Evolutionary conservation across 2,113 vertebrate species (phyloP).

Genomic region (Hyperoodon ampullatus): DNA sequence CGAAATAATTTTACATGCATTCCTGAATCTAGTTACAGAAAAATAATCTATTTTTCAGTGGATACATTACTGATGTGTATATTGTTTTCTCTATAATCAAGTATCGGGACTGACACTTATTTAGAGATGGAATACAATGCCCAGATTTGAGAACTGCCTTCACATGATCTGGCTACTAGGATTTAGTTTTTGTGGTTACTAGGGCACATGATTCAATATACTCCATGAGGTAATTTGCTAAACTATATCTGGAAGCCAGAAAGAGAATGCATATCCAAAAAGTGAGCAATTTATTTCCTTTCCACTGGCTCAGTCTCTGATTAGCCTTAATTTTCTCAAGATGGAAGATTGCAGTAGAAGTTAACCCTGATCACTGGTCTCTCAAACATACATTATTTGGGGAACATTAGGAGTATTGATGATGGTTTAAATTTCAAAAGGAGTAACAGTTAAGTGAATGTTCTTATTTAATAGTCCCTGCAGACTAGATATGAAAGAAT

Average conservation of each 20-base stretch:
- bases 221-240: slow-evolving; percentile 48
- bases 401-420: neutral
- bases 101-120: neutral
- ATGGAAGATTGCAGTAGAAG: neutral
- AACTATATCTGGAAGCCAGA: slow-evolving; percentile 52
- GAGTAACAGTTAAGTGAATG: neutral
- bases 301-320: slow-evolving; percentile 14
- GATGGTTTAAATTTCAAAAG: neutral
- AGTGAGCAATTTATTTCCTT: slow-evolving; percentile 54
- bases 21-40: neutral
- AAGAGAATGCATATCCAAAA: slow-evolving; percentile 55
- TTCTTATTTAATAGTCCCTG: neutral
- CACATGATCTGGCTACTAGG: neutral
- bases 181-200: slow-evolving; percentile 57
- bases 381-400: neutral
- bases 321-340: slow-evolving; percentile 44
- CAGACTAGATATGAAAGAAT: neutral
- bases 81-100: neutral
- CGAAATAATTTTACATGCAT: neutral
- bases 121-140: neutral
- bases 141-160: neutral
- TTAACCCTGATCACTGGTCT: neutral
- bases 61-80: neutral
- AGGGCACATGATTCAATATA: slow-evolving; percentile 3
- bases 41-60: neutral